Percentiles rank a stretch among this genome's conserved stretches.
phyloP scores from a whole-genome alignment of 37 sponge, comb jelly and placozoan species.

The Lycopodina hypogea region DNA sequence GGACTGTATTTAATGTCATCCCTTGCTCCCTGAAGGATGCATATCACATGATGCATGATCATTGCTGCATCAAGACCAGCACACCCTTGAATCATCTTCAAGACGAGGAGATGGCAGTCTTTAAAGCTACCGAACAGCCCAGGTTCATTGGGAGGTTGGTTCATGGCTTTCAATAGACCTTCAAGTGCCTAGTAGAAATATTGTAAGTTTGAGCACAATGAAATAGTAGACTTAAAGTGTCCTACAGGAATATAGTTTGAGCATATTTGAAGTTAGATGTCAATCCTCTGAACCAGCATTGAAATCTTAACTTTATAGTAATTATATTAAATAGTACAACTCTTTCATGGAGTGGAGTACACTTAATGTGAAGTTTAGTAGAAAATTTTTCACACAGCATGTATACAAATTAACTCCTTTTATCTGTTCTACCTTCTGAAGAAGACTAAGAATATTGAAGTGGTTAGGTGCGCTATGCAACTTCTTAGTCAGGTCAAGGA shows the following conservation, averaged over 20 bases:
- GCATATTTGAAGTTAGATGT: too few relatives aligned
- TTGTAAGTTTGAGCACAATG: too few relatives aligned
- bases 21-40: slow-evolving; percentile 74
- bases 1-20: slow-evolving; percentile 97
- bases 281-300: too few relatives aligned
- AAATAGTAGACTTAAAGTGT: too few relatives aligned
- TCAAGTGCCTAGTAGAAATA: slow-evolving; percentile 72
- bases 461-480: slow-evolving; percentile 62
- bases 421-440: slow-evolving; percentile 88
- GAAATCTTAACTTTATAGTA: too few relatives aligned
- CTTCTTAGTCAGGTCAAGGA: slow-evolving; percentile 68
- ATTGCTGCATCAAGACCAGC: slow-evolving; percentile 49
- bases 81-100: slow-evolving; percentile 65
- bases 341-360: too few relatives aligned
- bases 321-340: too few relatives aligned
- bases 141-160: slow-evolving; percentile 81
- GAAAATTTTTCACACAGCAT: too few relatives aligned
- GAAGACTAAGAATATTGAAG: slow-evolving; percentile 58
- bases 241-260: not conserved
- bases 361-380: too few relatives aligned
- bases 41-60: slow-evolving; percentile 28
- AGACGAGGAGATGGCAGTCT: slow-evolving; percentile 77
- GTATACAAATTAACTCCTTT: too few relatives aligned
- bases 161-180: slow-evolving; percentile 90
- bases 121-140: slow-evolving; percentile 85